These are phyloP conservation scores for Drosophila melanica DNA, from an alignment of 1,140 invertebrate genomes.

Conservation along the genomic window DNA sequence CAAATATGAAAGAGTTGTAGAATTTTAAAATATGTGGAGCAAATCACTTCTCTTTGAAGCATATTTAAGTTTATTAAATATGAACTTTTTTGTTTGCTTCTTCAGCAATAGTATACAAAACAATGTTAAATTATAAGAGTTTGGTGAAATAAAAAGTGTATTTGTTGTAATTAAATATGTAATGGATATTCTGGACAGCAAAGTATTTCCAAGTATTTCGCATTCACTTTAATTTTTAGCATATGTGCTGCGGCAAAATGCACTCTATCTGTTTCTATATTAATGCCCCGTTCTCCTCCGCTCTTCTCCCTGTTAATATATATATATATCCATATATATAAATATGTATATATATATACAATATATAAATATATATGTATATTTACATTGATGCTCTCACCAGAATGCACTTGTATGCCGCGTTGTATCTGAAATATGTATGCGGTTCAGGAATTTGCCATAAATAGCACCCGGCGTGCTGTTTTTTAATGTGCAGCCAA, in stretches of 20 bases:
- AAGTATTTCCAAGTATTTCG: slow-evolving; percentile 21
- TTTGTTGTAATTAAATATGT: not conserved
- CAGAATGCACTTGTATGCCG: slow-evolving; percentile 57
- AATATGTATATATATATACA: slow-evolving; percentile 7
- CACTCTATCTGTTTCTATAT: not conserved
- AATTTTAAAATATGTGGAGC: no score
- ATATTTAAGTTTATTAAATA: no score
- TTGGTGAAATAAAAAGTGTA: not conserved
- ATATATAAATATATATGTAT: slow-evolving; percentile 17
- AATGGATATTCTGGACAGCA: not conserved
- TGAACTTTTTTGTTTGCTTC: no score
- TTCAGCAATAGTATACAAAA: not conserved
- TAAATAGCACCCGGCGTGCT: slow-evolving; percentile 66
- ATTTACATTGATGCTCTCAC: not conserved
- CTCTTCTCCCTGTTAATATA: not conserved
- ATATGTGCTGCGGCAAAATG: not conserved
- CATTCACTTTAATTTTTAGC: slow-evolving; percentile 30
- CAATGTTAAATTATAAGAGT: not conserved
- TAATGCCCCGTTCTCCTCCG: not conserved
- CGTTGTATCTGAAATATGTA: slow-evolving; percentile 57
- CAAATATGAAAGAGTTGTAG: no score
- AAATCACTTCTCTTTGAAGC: no score
- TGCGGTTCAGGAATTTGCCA: slow-evolving; percentile 69
- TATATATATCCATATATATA: slow-evolving; percentile 42
- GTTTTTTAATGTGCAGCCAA: slow-evolving; percentile 39